Conservation (phyloP, 1,140 invertebrate species). For the Caenorhabditis brenneri region DNA sequence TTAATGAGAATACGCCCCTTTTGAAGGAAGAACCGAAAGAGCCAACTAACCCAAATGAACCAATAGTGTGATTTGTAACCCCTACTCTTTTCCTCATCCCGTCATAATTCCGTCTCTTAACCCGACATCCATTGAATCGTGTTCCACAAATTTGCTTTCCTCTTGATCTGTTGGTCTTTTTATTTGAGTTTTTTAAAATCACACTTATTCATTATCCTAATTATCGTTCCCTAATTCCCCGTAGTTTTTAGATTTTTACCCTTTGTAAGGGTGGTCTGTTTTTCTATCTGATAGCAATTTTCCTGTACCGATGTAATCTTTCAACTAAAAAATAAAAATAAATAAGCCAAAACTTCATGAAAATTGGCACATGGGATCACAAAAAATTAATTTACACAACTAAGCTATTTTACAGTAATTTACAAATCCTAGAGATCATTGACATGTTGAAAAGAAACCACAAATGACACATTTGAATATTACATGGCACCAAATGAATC, state of each 20-base stretch:
- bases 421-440: background rate
- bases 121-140: slow-evolving; percentile 1
- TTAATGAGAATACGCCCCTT: slow-evolving; percentile 32
- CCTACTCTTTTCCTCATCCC: background rate
- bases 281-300: background rate
- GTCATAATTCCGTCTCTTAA: slow-evolving; percentile 30
- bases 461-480: background rate
- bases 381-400: background rate
- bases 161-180: background rate
- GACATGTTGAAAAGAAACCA: background rate
- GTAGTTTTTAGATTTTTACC: background rate
- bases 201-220: background rate
- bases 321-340: no score
- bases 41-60: background rate
- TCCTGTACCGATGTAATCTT: background rate
- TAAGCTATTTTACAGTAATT: background rate
- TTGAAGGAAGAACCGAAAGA: slow-evolving; percentile 41
- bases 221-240: background rate
- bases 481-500: slow-evolving; percentile 34
- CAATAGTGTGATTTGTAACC: background rate
- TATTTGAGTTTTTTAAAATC: background rate
- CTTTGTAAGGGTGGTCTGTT: background rate
- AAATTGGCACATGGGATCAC: background rate
- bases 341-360: background rate
- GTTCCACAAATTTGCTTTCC: slow-evolving; percentile 34